Base-by-base conservation (phyloP, 2,113 vertebrate species). In the Acinonyx jubatus region DNA sequence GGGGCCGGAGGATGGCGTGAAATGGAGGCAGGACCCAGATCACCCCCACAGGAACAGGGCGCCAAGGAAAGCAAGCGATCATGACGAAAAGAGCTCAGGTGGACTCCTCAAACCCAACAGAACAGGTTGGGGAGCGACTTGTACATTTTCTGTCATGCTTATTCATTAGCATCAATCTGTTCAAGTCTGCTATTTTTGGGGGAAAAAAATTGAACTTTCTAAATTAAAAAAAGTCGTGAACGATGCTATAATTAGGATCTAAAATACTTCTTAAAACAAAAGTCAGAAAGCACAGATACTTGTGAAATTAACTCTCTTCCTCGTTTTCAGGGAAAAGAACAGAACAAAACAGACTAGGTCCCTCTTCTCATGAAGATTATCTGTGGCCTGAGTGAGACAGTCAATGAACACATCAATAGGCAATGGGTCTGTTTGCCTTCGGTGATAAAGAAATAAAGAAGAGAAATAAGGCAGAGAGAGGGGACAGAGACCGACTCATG, bases 161-260 rank as follows among this genome's bases (percentile, higher is more conserved):
- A 63, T 48, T 96, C 25, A 81, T 69, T 55, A 61, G 11, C 1
- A 18, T 45, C 63, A 36, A n/a, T 80, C 38, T 71, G 8, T 29
- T 78, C 41, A 78, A 31, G 12, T 82, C 86, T 68, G 16, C 15
- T 50, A 11, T 55, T 89, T 83, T 50, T 85, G 14, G 38, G 6
- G 12, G 27, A 82, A 71, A 66, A 31, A 29, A 3, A 5, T 3
- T 38, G 25, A 88, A 57, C 57, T 86, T 69, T 89, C 11, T 38
- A 52, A 88, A 71, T 89, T 41, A 65, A 89, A 95, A 93, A 96
- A 63, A 48, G 48, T 76, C 89, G 52, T 83, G 73, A 86, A 83
- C 12, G 29, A 55, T 36, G 29, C 3, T 38, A 38, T 81, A 41
- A 83, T 81, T 80, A 89, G 66, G 25, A 94, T 94, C 76, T 79